A percentile compares a stretch with the other conserved stretches of the same genome.
phyloP scores from a whole-genome alignment of 2,797 vertebrate genomes.

The Amblyraja radiata region DNA sequence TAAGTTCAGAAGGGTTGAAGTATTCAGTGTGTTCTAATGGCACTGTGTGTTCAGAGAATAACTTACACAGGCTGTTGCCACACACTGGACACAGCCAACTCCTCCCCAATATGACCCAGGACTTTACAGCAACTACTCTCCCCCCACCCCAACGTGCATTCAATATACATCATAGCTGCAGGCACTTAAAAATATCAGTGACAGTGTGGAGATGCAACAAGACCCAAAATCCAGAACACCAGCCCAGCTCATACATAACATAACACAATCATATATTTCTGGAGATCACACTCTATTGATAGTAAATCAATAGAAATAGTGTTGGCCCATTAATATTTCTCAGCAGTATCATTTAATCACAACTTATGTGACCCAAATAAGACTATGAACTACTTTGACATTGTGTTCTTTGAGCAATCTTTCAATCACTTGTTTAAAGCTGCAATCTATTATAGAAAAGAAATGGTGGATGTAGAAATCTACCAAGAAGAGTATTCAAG shows the following conservation, averaged over 20 bases:
- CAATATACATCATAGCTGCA: background rate
- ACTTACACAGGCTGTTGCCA: background rate
- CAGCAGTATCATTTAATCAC: constrained; percentile 14
- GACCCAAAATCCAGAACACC: constrained; percentile 19
- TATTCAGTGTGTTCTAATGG: background rate
- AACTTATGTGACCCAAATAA: constrained; percentile 20
- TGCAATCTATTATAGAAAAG: constrained; percentile 10
- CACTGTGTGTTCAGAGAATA: background rate
- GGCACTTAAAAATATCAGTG: constrained; percentile 22
- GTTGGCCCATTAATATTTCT: background rate
- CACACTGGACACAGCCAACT: background rate
- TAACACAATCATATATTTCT: constrained; percentile 6
- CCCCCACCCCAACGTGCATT: background rate
- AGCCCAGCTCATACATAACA: background rate
- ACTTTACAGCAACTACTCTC: background rate
- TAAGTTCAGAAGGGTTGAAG: background rate
- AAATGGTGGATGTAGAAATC: constrained; percentile 11
- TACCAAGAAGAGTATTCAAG: background rate
- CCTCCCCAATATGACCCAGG: background rate
- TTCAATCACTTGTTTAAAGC: constrained; percentile 26
- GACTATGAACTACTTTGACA: background rate
- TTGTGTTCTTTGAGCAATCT: background rate
- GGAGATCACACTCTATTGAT: background rate
- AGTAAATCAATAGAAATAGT: background rate
- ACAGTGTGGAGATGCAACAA: background rate